Conservation (phyloP, 2,888 invertebrate genomes). For the Ceraclea dissimilis region DNA sequence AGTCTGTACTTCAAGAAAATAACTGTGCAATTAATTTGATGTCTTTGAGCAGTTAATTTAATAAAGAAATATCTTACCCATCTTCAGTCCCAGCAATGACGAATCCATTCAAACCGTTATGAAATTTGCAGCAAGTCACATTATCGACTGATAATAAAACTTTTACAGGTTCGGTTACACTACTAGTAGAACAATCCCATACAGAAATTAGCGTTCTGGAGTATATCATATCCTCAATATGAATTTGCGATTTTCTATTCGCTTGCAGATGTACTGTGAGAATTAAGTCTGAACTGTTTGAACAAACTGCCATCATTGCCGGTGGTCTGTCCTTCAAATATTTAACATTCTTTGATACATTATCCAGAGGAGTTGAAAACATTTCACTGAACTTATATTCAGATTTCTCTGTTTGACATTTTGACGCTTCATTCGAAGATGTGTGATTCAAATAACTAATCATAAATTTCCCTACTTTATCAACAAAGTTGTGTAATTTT, state of each 20-base stretch:
- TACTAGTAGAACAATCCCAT: slow-evolving; percentile 30
- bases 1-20: no score
- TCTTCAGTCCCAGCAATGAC: slow-evolving; percentile 40
- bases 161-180: slow-evolving; percentile 24
- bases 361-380: slow-evolving; percentile 32
- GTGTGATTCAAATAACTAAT: slow-evolving; percentile 5
- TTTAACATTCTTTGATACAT: slow-evolving; percentile 22
- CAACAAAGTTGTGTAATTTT: slow-evolving; percentile 15
- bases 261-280: slow-evolving; percentile 13
- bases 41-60: no score
- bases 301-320: slow-evolving; percentile 33
- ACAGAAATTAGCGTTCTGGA: slow-evolving; percentile 13
- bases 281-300: slow-evolving; percentile 25
- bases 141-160: slow-evolving; percentile 36
- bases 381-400: slow-evolving; percentile 40
- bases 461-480: slow-evolving; percentile 16
- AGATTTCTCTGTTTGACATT: slow-evolving; percentile 21
- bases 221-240: slow-evolving; percentile 1
- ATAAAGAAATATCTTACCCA: slow-evolving; percentile 33
- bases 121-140: slow-evolving; percentile 34
- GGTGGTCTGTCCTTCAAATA: slow-evolving; percentile 30
- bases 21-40: no score
- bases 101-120: slow-evolving; percentile 36
- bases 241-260: neutral
- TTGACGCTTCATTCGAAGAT: neutral